These are phyloP conservation scores for Naso thynnoides DNA, from an alignment of 2,797 vertebrate species.

Conservation along the genomic window DNA sequence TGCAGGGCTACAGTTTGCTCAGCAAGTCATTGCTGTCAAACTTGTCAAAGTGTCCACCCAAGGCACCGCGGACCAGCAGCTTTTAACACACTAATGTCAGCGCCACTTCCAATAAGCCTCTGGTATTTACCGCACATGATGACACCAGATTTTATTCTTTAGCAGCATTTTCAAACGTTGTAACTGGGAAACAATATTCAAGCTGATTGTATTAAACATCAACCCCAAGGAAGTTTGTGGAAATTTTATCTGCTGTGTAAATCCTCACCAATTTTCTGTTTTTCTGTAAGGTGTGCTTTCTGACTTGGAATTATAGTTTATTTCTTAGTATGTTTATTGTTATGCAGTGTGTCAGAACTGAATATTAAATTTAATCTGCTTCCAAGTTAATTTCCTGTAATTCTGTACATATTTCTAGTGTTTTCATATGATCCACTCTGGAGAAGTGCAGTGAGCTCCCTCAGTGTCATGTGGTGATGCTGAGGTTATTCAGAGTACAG, in stretches of 20 bases:
- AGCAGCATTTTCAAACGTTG: constrained; percentile 33
- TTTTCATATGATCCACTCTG: constrained; percentile 35
- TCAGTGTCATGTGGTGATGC: constrained; percentile 39
- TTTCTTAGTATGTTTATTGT: too few relatives aligned
- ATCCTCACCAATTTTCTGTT: constrained; percentile 12
- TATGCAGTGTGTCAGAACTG: too few relatives aligned
- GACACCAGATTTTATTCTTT: constrained; percentile 37
- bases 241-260: constrained; percentile 46
- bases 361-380: too few relatives aligned
- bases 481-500: constrained; percentile 55
- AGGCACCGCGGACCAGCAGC: constrained; percentile 40
- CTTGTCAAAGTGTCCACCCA: constrained; percentile 29
- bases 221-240: constrained; percentile 30
- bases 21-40: constrained; percentile 51
- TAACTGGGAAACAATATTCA: constrained; percentile 31
- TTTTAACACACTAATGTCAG: constrained; percentile 49
- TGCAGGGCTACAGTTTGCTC: constrained; percentile 36
- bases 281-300: too few relatives aligned
- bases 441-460: constrained; percentile 24
- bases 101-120: constrained; percentile 41
- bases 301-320: too few relatives aligned
- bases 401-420: constrained; percentile 36
- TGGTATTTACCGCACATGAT: constrained; percentile 33
- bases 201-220: constrained; percentile 38
- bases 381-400: constrained; percentile 28